These are phyloP conservation scores for Neodiprion pinetum DNA, from an alignment of 1,140 invertebrate species.

Conservation along the genomic window DNA sequence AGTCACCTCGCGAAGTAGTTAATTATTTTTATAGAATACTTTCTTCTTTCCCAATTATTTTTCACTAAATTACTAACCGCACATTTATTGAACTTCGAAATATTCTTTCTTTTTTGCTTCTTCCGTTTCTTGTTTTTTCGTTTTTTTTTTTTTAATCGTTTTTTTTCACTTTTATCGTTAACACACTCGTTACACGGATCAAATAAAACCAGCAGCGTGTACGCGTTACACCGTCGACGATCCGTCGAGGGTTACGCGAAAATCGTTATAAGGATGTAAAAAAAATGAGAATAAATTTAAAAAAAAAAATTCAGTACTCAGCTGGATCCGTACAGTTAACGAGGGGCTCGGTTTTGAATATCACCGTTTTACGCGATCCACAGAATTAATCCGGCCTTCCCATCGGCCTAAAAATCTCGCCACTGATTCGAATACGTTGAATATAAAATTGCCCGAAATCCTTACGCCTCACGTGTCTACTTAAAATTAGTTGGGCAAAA, in stretches of 20 bases:
- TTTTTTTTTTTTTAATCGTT: not conserved
- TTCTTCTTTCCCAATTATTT: too few species aligned
- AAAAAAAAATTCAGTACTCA: not conserved
- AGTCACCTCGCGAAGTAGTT: too few species aligned
- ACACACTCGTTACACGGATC: constrained; percentile 25
- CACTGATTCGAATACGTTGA: not conserved
- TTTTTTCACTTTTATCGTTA: not conserved
- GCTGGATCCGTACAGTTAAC: not conserved
- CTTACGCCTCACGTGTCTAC: not conserved
- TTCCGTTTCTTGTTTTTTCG: not conserved
- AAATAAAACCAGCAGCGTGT: too few species aligned
- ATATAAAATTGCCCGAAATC: not conserved
- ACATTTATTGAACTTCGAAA: not conserved
- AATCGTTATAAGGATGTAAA: not conserved
- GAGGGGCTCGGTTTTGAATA: constrained; percentile 2
- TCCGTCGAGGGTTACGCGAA: too few species aligned
- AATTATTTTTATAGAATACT: too few species aligned
- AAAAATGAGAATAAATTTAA: not conserved
- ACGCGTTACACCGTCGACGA: too few species aligned
- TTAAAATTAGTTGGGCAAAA: not conserved
- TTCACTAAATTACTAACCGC: not conserved
- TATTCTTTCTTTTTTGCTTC: not conserved
- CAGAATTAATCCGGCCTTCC: not conserved
- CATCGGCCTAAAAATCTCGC: not conserved
- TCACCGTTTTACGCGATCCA: not conserved